These are phyloP conservation scores for Arrhamphus sclerolepis DNA, from an alignment of 2,797 vertebrate genomes.

Conservation along the genomic window DNA sequence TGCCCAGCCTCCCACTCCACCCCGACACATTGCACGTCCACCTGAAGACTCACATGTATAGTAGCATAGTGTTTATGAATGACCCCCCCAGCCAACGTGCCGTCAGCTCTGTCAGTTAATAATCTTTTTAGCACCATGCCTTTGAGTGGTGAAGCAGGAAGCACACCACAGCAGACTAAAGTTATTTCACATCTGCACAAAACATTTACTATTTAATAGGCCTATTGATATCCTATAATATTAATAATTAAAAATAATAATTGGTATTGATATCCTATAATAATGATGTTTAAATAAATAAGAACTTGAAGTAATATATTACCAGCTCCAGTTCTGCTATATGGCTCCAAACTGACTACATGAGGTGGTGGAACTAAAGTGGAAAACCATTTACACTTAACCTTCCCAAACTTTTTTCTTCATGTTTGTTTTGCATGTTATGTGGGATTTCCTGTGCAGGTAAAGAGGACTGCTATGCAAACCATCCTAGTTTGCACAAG, in stretches of 20 bases:
- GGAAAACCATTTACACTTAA: no score
- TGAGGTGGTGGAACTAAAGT: no score
- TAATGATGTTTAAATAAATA: no score
- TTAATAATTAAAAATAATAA: no score
- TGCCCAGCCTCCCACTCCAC: slow-evolving; percentile 56
- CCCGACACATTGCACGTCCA: slow-evolving; percentile 71
- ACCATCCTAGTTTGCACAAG: slow-evolving; percentile 16
- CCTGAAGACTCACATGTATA: slow-evolving; percentile 68
- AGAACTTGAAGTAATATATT: no score
- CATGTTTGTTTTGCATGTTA: background rate
- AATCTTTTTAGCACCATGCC: slow-evolving; percentile 27
- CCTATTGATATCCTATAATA: no score
- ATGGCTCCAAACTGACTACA: no score
- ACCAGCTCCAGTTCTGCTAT: no score
- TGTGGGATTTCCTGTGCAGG: slow-evolving; percentile 16
- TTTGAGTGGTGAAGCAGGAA: background rate
- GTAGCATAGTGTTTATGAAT: slow-evolving; percentile 47
- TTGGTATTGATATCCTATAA: no score
- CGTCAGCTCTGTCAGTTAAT: slow-evolving; percentile 47
- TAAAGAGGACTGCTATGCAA: slow-evolving; percentile 15
- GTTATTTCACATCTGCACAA: background rate
- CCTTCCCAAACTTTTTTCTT: no score
- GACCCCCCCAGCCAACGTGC: slow-evolving; percentile 14
- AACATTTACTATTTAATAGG: no score
- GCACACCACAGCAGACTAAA: background rate